Evolutionary conservation across 2,797 vertebrate species (phyloP).

Genomic region (Onychomys torridus): DNA sequence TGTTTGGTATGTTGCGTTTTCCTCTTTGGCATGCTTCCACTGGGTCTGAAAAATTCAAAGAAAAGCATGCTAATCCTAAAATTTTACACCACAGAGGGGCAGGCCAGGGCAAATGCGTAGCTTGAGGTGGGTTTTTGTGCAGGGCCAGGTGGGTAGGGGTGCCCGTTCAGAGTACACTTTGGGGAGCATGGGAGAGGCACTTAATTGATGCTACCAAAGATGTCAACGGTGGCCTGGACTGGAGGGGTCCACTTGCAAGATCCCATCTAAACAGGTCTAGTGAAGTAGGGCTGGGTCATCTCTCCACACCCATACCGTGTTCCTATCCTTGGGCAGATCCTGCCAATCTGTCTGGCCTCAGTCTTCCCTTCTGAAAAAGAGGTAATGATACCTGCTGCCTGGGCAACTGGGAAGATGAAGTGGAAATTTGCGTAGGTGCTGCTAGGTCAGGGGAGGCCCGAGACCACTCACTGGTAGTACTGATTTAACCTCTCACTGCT

Average conservation of each 20-base stretch:
- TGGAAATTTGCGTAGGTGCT: background rate
- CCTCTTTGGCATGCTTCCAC: conserved; percentile 15
- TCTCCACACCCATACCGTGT: background rate
- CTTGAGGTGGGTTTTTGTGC: background rate
- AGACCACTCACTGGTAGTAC: background rate
- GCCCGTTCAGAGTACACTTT: background rate
- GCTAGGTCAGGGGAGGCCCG: background rate
- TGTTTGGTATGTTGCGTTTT: background rate
- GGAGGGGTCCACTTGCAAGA: background rate
- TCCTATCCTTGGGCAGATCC: background rate
- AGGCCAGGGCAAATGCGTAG: background rate
- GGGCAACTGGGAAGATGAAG: no score
- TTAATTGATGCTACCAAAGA: background rate
- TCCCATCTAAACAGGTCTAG: background rate
- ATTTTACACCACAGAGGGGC: background rate
- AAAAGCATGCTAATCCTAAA: background rate
- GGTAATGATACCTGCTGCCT: background rate
- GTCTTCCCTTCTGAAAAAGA: background rate
- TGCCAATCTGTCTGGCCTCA: background rate
- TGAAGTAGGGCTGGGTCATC: background rate
- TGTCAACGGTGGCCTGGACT: rapidly evolving
- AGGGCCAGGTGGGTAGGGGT: background rate
- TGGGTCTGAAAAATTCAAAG: conserved; percentile 36
- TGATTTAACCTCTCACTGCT: no score
- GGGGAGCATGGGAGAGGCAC: background rate